These are phyloP conservation scores for Herpailurus yagouaroundi DNA, from an alignment of 2,113 vertebrate genomes.

Conservation along the genomic window DNA sequence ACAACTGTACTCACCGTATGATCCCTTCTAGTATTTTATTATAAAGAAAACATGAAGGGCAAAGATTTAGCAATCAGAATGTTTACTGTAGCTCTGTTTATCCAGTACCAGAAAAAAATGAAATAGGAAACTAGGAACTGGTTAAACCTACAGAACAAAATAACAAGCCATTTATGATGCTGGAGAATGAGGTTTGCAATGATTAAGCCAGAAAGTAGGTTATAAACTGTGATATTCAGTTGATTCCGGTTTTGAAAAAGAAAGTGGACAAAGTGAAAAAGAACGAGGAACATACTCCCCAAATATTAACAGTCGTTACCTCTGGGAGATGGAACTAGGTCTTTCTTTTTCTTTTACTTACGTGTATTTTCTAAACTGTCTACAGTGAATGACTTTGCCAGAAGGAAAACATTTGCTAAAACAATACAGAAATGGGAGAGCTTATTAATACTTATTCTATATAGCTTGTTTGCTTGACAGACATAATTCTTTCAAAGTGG, in stretches of 20 bases:
- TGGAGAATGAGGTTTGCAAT: background rate
- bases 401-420: background rate
- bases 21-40: background rate
- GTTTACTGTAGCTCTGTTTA: background rate
- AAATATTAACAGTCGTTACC: background rate
- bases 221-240: background rate
- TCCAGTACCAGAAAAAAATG: background rate
- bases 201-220: background rate
- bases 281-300: no score
- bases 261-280: background rate
- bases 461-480: background rate
- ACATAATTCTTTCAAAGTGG: background rate
- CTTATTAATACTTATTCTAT: background rate
- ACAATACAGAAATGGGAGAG: background rate
- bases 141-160: background rate
- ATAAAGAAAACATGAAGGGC: background rate
- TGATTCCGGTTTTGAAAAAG: background rate
- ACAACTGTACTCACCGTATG: background rate
- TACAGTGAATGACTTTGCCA: slow-evolving; percentile 9
- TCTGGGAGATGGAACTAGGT: background rate
- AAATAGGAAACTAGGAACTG: slow-evolving; percentile 14
- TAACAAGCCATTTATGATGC: background rate
- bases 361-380: background rate
- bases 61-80: slow-evolving; percentile 24
- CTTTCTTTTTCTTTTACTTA: background rate